These are phyloP conservation scores for Shargacucullia verbasci DNA, from an alignment of 2,888 invertebrate species.

Conservation along the genomic window DNA sequence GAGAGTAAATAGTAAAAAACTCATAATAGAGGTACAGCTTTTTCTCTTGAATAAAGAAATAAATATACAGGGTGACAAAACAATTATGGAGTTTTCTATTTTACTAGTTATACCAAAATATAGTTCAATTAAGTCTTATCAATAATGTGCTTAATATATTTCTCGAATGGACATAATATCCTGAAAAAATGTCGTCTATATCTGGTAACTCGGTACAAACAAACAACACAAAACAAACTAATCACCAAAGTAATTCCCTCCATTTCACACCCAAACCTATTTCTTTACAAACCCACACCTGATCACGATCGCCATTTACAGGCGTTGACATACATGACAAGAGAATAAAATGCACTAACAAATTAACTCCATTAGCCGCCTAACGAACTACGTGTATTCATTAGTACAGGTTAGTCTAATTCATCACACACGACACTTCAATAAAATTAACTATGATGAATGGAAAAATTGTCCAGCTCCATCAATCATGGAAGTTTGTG, in stretches of 20 bases:
- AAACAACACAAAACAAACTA: conserved; percentile 19
- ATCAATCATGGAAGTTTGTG: conserved; percentile 84
- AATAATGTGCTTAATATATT: too few species aligned
- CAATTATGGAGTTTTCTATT: too few species aligned
- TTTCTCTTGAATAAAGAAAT: too few species aligned
- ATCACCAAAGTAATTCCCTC: conserved; percentile 23
- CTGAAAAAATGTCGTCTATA: too few species aligned
- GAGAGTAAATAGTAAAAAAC: too few species aligned
- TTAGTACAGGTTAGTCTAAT: conserved; percentile 74
- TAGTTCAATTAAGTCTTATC: too few species aligned
- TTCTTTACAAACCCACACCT: conserved; percentile 34
- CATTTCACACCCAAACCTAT: conserved; percentile 43
- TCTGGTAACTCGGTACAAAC: too few species aligned
- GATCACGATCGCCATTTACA: conserved; percentile 46
- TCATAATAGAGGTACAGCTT: too few species aligned
- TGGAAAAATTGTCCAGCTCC: conserved; percentile 81
- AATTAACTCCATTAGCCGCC: conserved; percentile 61
- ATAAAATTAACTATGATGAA: conserved; percentile 88
- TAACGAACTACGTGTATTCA: conserved; percentile 67
- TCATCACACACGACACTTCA: conserved; percentile 80
- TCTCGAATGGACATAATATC: too few species aligned
- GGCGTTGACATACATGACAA: conserved; percentile 36
- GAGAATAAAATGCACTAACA: conserved; percentile 52
- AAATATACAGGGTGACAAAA: too few species aligned
- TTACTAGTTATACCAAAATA: too few species aligned